Conservation (phyloP, 2,888 invertebrate genomes). For the Lasioglossum leucozonium region DNA sequence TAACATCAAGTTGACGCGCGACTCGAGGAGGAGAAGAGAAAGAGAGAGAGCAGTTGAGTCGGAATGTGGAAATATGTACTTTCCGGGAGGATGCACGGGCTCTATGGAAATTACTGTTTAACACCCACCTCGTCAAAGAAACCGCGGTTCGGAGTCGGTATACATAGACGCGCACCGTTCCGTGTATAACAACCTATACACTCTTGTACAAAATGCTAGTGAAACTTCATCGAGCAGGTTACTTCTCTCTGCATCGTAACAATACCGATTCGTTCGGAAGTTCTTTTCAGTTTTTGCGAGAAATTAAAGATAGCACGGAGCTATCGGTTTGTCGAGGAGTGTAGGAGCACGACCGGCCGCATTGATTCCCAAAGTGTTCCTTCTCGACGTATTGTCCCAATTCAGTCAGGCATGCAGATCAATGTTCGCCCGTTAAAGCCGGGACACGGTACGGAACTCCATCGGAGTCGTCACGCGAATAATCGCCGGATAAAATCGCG, state of each 20-base stretch:
- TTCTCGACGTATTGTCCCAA: conserved; percentile 40
- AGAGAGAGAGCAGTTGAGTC: background rate
- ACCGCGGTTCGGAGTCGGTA: background rate
- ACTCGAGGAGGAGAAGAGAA: background rate
- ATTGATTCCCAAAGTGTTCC: conserved; percentile 40
- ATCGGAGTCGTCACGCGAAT: conserved; percentile 32
- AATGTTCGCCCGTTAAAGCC: conserved; percentile 19
- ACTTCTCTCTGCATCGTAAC: too few relatives aligned
- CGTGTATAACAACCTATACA: background rate
- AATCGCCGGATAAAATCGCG: conserved; percentile 11
- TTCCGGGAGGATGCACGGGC: background rate
- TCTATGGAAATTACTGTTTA: background rate
- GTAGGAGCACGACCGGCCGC: background rate
- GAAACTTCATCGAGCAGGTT: too few relatives aligned
- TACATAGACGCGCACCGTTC: background rate
- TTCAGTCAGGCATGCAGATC: conserved; percentile 45
- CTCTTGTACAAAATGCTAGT: too few relatives aligned
- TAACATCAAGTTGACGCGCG: background rate
- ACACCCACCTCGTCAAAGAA: background rate
- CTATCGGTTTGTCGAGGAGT: background rate
- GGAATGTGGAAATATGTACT: background rate
- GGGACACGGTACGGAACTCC: background rate
- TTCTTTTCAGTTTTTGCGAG: background rate
- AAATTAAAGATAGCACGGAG: background rate
- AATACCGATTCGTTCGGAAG: too few relatives aligned